Percentiles rank a stretch among this genome's conserved stretches.
Evolutionary conservation across 2,113 vertebrate genomes (phyloP).

Genomic region (Zapus hudsonius): DNA sequence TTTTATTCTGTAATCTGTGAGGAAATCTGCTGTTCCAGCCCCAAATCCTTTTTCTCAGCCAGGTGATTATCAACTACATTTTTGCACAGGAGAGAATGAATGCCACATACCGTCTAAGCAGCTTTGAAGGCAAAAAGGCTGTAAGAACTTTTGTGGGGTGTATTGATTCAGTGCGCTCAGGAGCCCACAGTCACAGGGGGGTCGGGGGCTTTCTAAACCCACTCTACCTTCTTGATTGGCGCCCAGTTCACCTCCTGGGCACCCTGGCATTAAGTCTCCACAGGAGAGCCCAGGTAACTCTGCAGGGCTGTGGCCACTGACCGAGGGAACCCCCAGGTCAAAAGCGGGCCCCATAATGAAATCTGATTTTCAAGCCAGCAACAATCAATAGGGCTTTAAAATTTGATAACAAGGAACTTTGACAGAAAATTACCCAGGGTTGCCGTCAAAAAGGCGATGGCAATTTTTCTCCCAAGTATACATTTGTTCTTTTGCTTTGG

Average conservation of each 20-base stretch:
- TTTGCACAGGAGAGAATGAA: slow-evolving; percentile 93
- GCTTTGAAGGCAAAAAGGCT: slow-evolving; percentile 89
- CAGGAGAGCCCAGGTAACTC: slow-evolving; percentile 77
- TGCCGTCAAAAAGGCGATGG: slow-evolving; percentile 60
- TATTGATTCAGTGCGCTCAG: slow-evolving; percentile 78
- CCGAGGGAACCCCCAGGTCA: slow-evolving; percentile 69
- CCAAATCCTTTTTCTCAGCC: slow-evolving; percentile 89
- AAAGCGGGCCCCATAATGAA: slow-evolving; percentile 71
- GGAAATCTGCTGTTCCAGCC: slow-evolving; percentile 91
- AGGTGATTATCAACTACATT: slow-evolving; percentile 91
- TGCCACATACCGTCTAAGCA: slow-evolving; percentile 91
- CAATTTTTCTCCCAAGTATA: background rate
- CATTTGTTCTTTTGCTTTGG: slow-evolving; percentile 49
- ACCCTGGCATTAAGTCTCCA: slow-evolving; percentile 53
- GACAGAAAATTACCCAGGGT: slow-evolving; percentile 79
- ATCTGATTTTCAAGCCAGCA: slow-evolving; percentile 79
- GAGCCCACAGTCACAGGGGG: slow-evolving; percentile 7
- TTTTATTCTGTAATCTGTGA: slow-evolving; percentile 90
- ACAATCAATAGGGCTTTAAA: slow-evolving; percentile 85
- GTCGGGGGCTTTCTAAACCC: slow-evolving; percentile 54
- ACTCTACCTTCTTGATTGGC: slow-evolving; percentile 66
- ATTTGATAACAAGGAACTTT: slow-evolving; percentile 81
- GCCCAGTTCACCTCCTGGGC: slow-evolving; percentile 44
- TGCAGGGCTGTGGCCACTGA: slow-evolving; percentile 13
- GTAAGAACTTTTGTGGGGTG: slow-evolving; percentile 85